Evolutionary conservation across 2,797 vertebrate species (phyloP), one percentile per base, ranked within the genome.

Genomic region (Scolopax bukidnonensis): DNA sequence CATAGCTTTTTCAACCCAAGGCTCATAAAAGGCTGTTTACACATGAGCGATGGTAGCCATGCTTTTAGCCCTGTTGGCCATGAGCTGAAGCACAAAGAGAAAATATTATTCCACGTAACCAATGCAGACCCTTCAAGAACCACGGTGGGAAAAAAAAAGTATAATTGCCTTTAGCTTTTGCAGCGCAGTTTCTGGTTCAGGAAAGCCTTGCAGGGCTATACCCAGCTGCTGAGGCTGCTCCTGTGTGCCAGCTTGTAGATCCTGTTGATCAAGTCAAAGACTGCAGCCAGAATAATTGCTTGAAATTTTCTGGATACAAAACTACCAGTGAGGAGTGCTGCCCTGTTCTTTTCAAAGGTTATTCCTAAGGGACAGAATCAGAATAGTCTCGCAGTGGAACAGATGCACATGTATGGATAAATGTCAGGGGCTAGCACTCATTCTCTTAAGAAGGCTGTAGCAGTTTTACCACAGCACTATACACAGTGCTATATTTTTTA

Each of bases 201-300:
- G 57, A 85, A 77, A 57, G 38, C 71, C 82, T 83, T 75, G 48
- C 47, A 61, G 68, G 61, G 75, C 32, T 43, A 28, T 19, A 28
- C 15, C 17, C 17, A 24, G 54, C 68, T 68, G 53, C 51, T 1
- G 4, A 74, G 64, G 79, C 90, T 89, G n/a, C 68, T 89, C 16
- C 11, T 63, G 27, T 40, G 27, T 51, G 95, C 70, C 56, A 87
- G 50, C 47, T 93, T 64, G 13, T 50, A 84, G 64, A 93, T 95
- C 92, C 90, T 85, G 88, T 91, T 87, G 81, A 92, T 90, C 94
- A 47, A 84, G 93, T 96, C 90, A 87, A 74, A 65, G 84, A 71
- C 86, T 84, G 84, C 27, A 70, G 56, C 27, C 80, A 40, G 51
- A 89, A 96, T 95, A 92, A 96, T 84, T 89, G 69, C 81, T 70